phyloP scores from a whole-genome alignment of 2,888 invertebrate genomes.

The Acleris holmiana region DNA sequence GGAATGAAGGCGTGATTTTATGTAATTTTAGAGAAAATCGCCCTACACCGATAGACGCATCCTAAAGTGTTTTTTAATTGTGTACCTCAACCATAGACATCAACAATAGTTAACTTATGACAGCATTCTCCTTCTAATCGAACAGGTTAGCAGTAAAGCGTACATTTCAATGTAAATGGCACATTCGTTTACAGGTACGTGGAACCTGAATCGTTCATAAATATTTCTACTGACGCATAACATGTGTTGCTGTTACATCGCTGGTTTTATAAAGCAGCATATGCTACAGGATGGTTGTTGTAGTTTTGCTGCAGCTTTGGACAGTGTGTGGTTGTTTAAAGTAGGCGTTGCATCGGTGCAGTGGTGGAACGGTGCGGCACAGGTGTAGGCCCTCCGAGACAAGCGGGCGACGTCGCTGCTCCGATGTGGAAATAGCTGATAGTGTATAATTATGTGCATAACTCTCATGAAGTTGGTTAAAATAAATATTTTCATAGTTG shows the following conservation, averaged over 20 bases:
- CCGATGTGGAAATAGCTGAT: constrained; percentile 63
- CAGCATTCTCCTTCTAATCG: constrained; percentile 78
- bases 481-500: constrained; percentile 13
- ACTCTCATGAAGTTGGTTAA: constrained; percentile 21
- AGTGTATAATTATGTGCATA: constrained; percentile 40
- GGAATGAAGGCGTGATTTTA: too few relatives aligned
- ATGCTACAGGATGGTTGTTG: neutral
- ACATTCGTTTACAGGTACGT: constrained; percentile 77
- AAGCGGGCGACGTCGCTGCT: constrained; percentile 70
- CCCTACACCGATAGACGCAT: too few relatives aligned
- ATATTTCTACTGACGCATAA: constrained; percentile 55
- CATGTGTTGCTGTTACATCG: constrained; percentile 56
- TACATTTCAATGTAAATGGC: constrained; percentile 82
- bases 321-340: constrained; percentile 38
- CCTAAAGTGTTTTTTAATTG: neutral
- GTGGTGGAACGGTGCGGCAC: constrained; percentile 60
- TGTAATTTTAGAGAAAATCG: too few relatives aligned
- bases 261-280: constrained; percentile 42
- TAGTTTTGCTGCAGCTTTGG: constrained; percentile 35
- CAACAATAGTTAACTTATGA: constrained; percentile 50
- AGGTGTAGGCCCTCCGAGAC: constrained; percentile 72
- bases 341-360: constrained; percentile 39
- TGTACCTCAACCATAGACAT: constrained; percentile 32
- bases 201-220: constrained; percentile 67
- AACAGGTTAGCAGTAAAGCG: constrained; percentile 74